Conservation (phyloP, 2,113 vertebrate species). For the Caranx melampygus region DNA sequence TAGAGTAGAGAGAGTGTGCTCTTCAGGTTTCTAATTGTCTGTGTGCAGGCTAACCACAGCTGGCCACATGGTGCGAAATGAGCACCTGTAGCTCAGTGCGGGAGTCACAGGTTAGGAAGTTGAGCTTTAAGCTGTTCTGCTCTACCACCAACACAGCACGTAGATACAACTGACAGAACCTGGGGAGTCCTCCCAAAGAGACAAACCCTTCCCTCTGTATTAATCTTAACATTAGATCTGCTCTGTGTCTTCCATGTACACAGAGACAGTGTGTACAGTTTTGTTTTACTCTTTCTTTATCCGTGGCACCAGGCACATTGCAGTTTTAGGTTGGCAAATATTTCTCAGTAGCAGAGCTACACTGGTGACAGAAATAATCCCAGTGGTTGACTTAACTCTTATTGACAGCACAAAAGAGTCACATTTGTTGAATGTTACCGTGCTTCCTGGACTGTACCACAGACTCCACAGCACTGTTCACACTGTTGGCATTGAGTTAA, state of each 20-base stretch:
- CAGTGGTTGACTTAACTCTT: not conserved
- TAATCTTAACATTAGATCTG: conserved; percentile 4
- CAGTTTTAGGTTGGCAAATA: conserved; percentile 3
- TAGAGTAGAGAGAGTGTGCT: not conserved
- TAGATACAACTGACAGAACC: conserved; percentile 35
- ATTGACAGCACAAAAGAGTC: not conserved
- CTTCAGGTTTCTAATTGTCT: not conserved
- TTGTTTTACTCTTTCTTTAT: not conserved
- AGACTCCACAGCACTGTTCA: not conserved
- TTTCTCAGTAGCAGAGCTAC: not conserved
- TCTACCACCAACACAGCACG: conserved; percentile 4
- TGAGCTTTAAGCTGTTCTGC: conserved; percentile 40
- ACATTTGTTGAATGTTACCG: not conserved
- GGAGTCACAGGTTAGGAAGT: conserved; percentile 57
- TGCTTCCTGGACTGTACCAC: not conserved
- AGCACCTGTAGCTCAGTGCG: conserved; percentile 44
- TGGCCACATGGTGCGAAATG: conserved; percentile 62
- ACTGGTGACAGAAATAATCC: not conserved
- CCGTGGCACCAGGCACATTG: not conserved
- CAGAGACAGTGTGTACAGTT: not conserved
- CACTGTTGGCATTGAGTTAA: not conserved
- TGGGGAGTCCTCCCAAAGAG: conserved; percentile 42
- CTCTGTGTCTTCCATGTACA: not conserved
- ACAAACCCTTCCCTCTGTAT: not conserved
- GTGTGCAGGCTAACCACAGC: conserved; percentile 17